phyloP scores from a whole-genome alignment of 1,140 invertebrate species.

The Aphaenogaster rudis region DNA sequence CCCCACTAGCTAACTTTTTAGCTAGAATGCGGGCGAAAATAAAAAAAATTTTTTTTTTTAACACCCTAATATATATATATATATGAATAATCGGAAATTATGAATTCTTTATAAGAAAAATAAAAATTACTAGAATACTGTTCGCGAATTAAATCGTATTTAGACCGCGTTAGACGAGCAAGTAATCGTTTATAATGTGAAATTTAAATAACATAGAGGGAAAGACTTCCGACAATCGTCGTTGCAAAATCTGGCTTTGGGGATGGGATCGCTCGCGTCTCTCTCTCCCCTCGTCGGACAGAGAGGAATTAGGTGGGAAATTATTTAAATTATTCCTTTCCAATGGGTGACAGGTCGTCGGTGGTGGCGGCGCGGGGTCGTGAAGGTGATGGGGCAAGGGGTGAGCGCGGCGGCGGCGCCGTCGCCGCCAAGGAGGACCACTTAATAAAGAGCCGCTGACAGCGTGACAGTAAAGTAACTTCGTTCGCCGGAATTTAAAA shows the following conservation, averaged over 20 bases:
- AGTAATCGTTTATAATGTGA: conserved; percentile 39
- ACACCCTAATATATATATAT: not conserved
- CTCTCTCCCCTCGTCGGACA: conserved; percentile 17
- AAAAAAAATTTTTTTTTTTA: too few species aligned
- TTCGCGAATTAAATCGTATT: not conserved
- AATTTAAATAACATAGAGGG: conserved; percentile 55
- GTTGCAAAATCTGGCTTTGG: conserved; percentile 57
- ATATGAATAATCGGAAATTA: not conserved
- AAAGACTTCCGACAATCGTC: conserved; percentile 38
- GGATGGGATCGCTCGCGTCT: not conserved
- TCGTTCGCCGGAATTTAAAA: conserved; percentile 85
- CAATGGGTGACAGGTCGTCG: conserved; percentile 74
- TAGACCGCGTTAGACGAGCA: not conserved
- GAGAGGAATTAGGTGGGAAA: conserved; percentile 72
- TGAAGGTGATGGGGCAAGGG: not conserved
- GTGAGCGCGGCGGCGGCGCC: conserved; percentile 25
- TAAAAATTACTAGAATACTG: not conserved
- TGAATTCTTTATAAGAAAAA: not conserved
- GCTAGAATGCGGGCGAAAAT: too few species aligned
- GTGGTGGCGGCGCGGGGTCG: conserved; percentile 8
- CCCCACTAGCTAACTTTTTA: too few species aligned
- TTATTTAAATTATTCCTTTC: conserved; percentile 80
- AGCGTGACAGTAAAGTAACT: conserved; percentile 84
- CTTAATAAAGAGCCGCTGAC: conserved; percentile 83
- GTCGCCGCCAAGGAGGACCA: conserved; percentile 71